phyloP scores from a whole-genome alignment of 1,140 invertebrate species.

The Calephelis nemesis region DNA sequence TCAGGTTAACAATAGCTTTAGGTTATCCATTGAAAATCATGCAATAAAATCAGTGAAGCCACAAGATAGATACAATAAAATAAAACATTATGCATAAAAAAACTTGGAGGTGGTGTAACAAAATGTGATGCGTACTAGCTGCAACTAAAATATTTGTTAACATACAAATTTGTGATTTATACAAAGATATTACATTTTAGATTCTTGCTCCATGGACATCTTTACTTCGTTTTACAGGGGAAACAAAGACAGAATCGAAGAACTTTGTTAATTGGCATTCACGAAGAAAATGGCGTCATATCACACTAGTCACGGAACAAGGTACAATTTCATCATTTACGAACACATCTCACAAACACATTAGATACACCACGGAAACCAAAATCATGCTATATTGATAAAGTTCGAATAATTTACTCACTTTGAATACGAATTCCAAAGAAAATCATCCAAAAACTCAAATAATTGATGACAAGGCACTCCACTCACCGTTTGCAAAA shows the following conservation, averaged over 20 bases:
- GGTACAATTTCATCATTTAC: conserved; percentile 72
- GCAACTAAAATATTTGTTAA: conserved; percentile 3
- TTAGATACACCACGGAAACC: conserved; percentile 51
- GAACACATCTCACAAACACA: conserved; percentile 63
- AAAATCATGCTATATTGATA: conserved; percentile 54
- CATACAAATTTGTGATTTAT: neutral
- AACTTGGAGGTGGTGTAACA: conserved; percentile 16
- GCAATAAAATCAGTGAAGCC: conserved; percentile 2
- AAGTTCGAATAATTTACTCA: conserved; percentile 71
- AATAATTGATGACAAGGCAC: conserved; percentile 79
- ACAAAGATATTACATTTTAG: conserved; percentile 14
- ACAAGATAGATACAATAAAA: neutral
- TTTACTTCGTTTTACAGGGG: conserved; percentile 18
- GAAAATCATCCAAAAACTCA: conserved; percentile 79
- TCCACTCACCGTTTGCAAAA: conserved; percentile 80
- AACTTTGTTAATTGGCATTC: conserved; percentile 76
- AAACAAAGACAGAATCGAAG: conserved; percentile 64
- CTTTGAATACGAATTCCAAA: conserved; percentile 78
- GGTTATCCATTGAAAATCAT: neutral
- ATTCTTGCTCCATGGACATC: conserved; percentile 17
- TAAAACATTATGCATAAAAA: conserved; percentile 16
- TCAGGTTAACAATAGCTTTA: neutral
- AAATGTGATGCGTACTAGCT: conserved; percentile 17
- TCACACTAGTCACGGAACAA: conserved; percentile 77
- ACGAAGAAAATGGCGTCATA: conserved; percentile 80